Evolutionary conservation across 2,888 invertebrate species (phyloP), one percentile per base, ranked within the genome.

Genomic region (Aradus depressus): DNA sequence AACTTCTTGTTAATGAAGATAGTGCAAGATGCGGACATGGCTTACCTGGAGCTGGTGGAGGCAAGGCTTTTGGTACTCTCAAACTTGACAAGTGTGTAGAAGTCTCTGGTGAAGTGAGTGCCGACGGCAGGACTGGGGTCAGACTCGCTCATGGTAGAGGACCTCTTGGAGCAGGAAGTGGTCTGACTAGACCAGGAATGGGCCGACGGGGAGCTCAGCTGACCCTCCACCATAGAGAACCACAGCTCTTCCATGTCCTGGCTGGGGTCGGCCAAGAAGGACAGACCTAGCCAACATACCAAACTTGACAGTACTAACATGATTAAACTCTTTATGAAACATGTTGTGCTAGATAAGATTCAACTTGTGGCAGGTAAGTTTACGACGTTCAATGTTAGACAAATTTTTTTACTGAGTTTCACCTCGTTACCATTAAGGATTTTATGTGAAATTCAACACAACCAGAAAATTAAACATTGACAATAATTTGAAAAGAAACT

Each of bases 1-100:
- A n/a, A n/a, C n/a, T n/a, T n/a, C n/a, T n/a, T n/a, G n/a, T n/a
- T n/a, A n/a, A n/a, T n/a, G n/a, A 31, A 18, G 21, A 32, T 10
- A 39, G 12, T 4, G 52, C 41, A 21, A 53, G 32, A 41, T 53
- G 50, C 4, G 25, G 10, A 43, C 35, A 43, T 28, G 41, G 14
- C 31, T 37, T 37, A 21, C 47, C 59, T 58, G 6, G 62, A 59
- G 38, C 61, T 60, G 62, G 80, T 82, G 28, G 82, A 82, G 35
- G 82, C 83, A 64, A 84, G 70, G 65, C 84, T 84, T 66, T 82
- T 83, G 55, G 81, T 83, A 67, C 84, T 84, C 65, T 84, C 85
- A 64, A 84, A 84, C 68, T 84, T 84, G 41, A 84, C 84, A 56
- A 85, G 74, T 26, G 83, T 76, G 65, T 85, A 85, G 67, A 84